A percentile compares a stretch with the other conserved stretches of the same genome.
Conservation (phyloP, 1,140 invertebrate genomes). For the Tetramorium parvispinum region DNA sequence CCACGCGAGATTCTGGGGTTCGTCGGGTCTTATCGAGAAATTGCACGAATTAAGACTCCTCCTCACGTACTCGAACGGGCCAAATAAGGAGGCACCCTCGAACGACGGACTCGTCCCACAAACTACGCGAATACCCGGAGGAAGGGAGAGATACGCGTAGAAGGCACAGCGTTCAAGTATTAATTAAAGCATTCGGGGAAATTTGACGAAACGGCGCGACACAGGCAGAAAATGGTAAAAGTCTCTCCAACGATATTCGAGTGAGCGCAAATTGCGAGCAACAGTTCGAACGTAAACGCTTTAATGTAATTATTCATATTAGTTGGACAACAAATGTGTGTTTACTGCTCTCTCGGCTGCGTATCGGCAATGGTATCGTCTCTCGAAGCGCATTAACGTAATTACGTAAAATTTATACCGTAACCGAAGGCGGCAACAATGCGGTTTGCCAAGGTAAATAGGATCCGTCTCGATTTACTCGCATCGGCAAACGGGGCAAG, state of each 20-base stretch:
- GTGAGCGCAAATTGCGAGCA: background rate
- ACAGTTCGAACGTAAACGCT: background rate
- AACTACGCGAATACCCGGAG: slow-evolving; percentile 32
- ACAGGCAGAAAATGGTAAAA: background rate
- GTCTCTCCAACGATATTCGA: background rate
- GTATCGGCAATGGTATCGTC: background rate
- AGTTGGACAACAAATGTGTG: background rate
- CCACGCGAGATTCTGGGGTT: background rate
- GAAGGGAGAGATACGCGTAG: background rate
- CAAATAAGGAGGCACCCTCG: slow-evolving; percentile 46
- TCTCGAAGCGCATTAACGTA: slow-evolving; percentile 27
- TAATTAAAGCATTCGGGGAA: slow-evolving; percentile 20
- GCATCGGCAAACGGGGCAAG: slow-evolving; percentile 18
- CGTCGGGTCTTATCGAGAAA: background rate
- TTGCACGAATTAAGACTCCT: slow-evolving; percentile 27
- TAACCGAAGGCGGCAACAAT: background rate
- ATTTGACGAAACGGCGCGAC: background rate
- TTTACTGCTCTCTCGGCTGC: background rate
- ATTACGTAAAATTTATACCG: slow-evolving; percentile 38
- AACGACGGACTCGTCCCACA: slow-evolving; percentile 35
- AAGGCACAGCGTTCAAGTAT: background rate
- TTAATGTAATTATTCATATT: background rate
- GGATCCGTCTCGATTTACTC: slow-evolving; percentile 42
- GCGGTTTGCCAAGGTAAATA: slow-evolving; percentile 43
- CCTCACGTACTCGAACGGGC: slow-evolving; percentile 41